Percentiles rank a stretch among this genome's conserved stretches.
Evolutionary conservation across 1,140 invertebrate species (phyloP).

Genomic region (Tetraneura akinire): DNA sequence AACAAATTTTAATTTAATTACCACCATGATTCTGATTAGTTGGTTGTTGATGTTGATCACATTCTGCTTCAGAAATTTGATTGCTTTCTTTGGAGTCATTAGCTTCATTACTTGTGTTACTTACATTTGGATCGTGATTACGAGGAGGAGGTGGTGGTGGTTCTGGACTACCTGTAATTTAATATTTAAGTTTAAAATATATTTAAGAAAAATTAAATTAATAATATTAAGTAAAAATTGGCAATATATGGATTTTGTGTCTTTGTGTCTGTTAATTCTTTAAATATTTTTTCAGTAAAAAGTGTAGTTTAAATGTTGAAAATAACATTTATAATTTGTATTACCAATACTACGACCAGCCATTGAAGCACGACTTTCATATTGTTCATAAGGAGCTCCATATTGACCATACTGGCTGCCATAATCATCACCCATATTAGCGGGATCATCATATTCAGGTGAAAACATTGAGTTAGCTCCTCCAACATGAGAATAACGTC

Average conservation of each 20-base stretch:
- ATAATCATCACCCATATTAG: conserved; percentile 85
- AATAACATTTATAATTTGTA: background rate
- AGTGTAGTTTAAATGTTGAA: too few relatives aligned
- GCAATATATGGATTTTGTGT: too few relatives aligned
- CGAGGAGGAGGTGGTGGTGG: conserved; percentile 79
- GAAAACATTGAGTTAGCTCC: conserved; percentile 62
- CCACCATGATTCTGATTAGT: conserved; percentile 74
- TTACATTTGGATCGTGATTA: conserved; percentile 71
- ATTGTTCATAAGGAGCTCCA: conserved; percentile 83
- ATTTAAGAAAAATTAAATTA: background rate
- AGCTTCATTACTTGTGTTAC: conserved; percentile 72
- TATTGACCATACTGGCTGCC: conserved; percentile 79
- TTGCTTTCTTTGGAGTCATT: conserved; percentile 91
- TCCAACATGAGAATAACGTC: conserved; percentile 69
- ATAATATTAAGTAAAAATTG: too few relatives aligned
- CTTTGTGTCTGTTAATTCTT: too few relatives aligned
- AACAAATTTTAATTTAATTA: conserved; percentile 60
- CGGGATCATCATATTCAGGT: conserved; percentile 88
- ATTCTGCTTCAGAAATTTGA: conserved; percentile 90
- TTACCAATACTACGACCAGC: conserved; percentile 66
- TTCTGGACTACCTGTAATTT: conserved; percentile 70
- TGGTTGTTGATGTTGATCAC: conserved; percentile 74
- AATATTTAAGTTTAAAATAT: background rate
- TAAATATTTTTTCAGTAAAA: too few relatives aligned
- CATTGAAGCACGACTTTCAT: conserved; percentile 78